Evolutionary conservation across 2,797 vertebrate genomes (phyloP).

Genomic region (Remorina albescens): DNA sequence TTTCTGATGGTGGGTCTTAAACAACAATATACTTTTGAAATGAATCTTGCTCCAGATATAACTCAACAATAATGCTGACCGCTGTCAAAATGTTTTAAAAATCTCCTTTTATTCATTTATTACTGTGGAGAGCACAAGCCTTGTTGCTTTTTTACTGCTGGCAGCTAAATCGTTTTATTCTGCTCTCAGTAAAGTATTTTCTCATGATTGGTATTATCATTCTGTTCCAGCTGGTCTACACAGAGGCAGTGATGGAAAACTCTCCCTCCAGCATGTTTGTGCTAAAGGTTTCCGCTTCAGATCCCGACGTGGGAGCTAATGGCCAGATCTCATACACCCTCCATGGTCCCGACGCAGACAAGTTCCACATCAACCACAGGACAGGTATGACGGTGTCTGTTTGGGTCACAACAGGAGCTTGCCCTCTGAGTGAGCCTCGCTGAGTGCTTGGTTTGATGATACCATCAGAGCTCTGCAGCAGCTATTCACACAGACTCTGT

Average conservation of each 20-base stretch:
- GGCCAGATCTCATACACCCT: constrained; percentile 94
- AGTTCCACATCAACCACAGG: constrained; percentile 91
- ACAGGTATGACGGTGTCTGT: constrained; percentile 86
- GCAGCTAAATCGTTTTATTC: not conserved
- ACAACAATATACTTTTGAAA: too few relatives aligned
- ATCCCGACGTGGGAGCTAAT: constrained; percentile 91
- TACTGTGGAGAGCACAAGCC: too few relatives aligned
- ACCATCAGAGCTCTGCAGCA: constrained; percentile 17
- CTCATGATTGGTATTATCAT: constrained; percentile 42
- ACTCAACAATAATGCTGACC: too few relatives aligned
- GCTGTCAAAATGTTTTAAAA: too few relatives aligned
- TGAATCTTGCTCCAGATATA: too few relatives aligned
- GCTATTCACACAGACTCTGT: not conserved
- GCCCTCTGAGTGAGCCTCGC: not conserved
- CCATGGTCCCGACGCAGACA: constrained; percentile 90
- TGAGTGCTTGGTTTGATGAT: constrained; percentile 37
- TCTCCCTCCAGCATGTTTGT: constrained; percentile 86
- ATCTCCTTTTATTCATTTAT: too few relatives aligned
- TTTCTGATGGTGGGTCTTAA: too few relatives aligned
- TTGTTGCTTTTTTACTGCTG: too few relatives aligned
- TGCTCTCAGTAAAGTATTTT: not conserved
- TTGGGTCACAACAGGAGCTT: constrained; percentile 31
- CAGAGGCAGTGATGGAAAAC: constrained; percentile 91
- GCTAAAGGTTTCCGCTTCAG: constrained; percentile 91
- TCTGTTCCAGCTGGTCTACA: constrained; percentile 88